Evolutionary conservation across 2,797 vertebrate species (phyloP).

Genomic region (Hybognathus amarus): DNA sequence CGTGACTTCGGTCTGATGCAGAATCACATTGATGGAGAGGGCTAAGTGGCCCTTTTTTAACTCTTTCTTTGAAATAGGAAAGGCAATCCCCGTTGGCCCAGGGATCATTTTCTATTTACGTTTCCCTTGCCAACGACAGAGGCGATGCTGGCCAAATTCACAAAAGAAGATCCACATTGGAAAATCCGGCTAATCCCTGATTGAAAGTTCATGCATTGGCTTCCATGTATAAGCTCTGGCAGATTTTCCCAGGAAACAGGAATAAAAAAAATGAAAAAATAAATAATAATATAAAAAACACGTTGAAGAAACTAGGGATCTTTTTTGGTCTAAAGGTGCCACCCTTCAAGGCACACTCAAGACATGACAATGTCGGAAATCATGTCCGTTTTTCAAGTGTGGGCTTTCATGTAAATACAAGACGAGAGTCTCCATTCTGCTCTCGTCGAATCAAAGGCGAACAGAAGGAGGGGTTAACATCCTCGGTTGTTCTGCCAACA

Average conservation of each 20-base stretch:
- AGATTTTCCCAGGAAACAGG: constrained; percentile 84
- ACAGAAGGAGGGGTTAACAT: constrained; percentile 62
- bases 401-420: constrained; percentile 66
- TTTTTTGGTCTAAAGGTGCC: constrained; percentile 72
- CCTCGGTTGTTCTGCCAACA: constrained; percentile 56
- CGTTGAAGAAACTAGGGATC: constrained; percentile 75
- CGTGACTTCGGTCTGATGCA: constrained; percentile 74
- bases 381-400: constrained; percentile 69
- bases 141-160: constrained; percentile 86
- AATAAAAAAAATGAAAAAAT: constrained; percentile 70
- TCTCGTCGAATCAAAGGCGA: constrained; percentile 53
- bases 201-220: constrained; percentile 90
- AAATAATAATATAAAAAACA: constrained; percentile 48
- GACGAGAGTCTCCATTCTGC: constrained; percentile 54
- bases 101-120: constrained; percentile 88
- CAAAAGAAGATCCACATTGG: constrained; percentile 89
- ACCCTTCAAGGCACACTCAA: constrained; percentile 69
- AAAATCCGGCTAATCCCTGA: constrained; percentile 90
- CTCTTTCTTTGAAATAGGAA: constrained; percentile 85
- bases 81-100: constrained; percentile 84
- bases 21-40: constrained; percentile 74
- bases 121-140: constrained; percentile 84
- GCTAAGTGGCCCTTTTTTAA: constrained; percentile 81
- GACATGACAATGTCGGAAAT: constrained; percentile 74
- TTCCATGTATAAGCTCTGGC: constrained; percentile 86